Percentiles rank a stretch among this genome's conserved stretches.
These are phyloP conservation scores for Trachelus stipa DNA, from an alignment of 2,888 invertebrate species.

Conservation along the genomic window DNA sequence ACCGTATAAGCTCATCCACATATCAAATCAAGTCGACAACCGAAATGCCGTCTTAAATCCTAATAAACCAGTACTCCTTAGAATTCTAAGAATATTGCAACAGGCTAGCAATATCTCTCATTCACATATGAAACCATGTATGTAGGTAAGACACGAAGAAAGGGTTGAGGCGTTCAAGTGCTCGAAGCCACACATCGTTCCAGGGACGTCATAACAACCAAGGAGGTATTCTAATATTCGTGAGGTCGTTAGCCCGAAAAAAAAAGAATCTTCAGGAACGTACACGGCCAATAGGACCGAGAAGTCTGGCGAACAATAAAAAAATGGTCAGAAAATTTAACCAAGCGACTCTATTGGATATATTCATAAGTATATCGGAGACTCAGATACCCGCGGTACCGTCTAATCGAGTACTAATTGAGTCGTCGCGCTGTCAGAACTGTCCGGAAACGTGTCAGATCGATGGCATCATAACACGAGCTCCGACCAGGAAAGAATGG, in stretches of 20 bases:
- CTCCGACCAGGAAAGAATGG: constrained; percentile 50
- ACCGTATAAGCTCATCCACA: too few relatives aligned
- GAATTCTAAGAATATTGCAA: too few relatives aligned
- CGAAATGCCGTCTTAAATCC: too few relatives aligned
- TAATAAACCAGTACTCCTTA: too few relatives aligned
- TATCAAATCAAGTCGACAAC: too few relatives aligned
- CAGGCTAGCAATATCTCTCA: too few relatives aligned
- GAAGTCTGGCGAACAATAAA: too few relatives aligned
- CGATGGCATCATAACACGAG: constrained; percentile 59
- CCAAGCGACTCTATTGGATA: too few relatives aligned
- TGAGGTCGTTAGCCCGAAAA: constrained; percentile 41
- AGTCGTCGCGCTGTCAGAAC: constrained; percentile 33
- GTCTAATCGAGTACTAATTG: constrained; percentile 11
- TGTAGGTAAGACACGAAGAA: constrained; percentile 36
- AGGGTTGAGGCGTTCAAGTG: constrained; percentile 65
- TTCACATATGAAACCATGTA: constrained; percentile 29
- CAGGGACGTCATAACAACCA: constrained; percentile 50
- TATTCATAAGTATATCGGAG: too few relatives aligned
- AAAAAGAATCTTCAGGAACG: constrained; percentile 3
- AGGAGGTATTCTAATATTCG: constrained; percentile 59
- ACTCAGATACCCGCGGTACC: neutral
- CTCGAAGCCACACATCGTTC: constrained; percentile 64
- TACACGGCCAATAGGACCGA: too few relatives aligned
- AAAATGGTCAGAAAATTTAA: too few relatives aligned
- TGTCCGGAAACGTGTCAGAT: constrained; percentile 49